These are phyloP conservation scores for Bettongia penicillata DNA, from an alignment of 2,113 vertebrate species.

Conservation along the genomic window DNA sequence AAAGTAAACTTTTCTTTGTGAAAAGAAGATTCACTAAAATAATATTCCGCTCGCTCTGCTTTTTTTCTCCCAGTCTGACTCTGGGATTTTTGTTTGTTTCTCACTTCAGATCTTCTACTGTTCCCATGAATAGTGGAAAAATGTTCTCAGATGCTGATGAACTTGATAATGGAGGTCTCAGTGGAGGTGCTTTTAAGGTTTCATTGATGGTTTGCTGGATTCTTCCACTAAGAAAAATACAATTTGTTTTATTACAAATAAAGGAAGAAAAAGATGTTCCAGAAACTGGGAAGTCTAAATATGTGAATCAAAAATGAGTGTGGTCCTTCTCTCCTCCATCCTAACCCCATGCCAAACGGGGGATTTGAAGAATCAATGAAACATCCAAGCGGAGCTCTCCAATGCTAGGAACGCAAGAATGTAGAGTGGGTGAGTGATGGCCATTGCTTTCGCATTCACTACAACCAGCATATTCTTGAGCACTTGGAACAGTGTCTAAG, in stretches of 20 bases:
- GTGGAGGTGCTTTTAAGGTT: not conserved
- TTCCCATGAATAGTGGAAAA: not conserved
- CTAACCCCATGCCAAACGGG: not conserved
- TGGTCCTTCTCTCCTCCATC: not conserved
- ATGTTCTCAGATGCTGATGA: not conserved
- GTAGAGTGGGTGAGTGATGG: not conserved
- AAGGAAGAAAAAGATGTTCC: not conserved
- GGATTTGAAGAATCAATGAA: not conserved
- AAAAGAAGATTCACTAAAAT: conserved; percentile 42
- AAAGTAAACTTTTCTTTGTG: conserved; percentile 15
- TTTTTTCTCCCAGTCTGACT: conserved; percentile 6
- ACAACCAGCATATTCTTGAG: not conserved
- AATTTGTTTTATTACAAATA: not conserved
- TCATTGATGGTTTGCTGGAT: not conserved
- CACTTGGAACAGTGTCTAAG: not conserved
- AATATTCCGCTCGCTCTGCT: conserved; percentile 35
- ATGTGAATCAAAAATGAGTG: not conserved
- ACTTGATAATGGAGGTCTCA: not conserved
- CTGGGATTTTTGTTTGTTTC: not conserved
- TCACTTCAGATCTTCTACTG: conserved; percentile 40
- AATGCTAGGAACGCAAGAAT: not conserved
- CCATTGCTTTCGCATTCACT: not conserved
- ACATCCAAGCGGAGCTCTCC: not conserved
- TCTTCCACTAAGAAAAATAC: not conserved
- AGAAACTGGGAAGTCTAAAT: not conserved